Percentiles rank a stretch among this genome's conserved stretches.
Evolutionary conservation across 1,140 invertebrate genomes (phyloP).

Genomic region (Lepeophtheirus salmonis): DNA sequence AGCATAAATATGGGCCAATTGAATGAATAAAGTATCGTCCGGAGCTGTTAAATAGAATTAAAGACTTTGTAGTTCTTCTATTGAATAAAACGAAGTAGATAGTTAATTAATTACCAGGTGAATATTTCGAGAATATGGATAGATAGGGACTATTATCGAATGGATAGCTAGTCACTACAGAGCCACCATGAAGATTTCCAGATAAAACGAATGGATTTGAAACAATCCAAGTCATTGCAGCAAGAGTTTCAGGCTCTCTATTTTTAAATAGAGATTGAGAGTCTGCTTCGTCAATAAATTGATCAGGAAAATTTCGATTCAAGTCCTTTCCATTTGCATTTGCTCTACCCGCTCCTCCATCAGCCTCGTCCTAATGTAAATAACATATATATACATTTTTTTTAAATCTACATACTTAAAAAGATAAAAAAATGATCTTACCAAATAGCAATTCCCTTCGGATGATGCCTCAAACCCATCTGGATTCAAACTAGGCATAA

Average conservation of each 20-base stretch:
- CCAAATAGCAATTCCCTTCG: slow-evolving; percentile 32
- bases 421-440: slow-evolving; percentile 4
- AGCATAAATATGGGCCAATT: slow-evolving; percentile 61
- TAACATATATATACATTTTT: too few species aligned
- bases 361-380: not conserved
- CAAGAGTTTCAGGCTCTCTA: slow-evolving; percentile 70
- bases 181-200: slow-evolving; percentile 78
- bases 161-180: slow-evolving; percentile 75
- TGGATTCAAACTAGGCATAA: slow-evolving; percentile 81
- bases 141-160: slow-evolving; percentile 50
- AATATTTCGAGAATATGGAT: not conserved
- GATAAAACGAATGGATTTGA: slow-evolving; percentile 71
- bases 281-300: slow-evolving; percentile 37
- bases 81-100: too few species aligned
- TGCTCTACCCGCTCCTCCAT: slow-evolving; percentile 37
- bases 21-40: slow-evolving; percentile 64
- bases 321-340: slow-evolving; percentile 61
- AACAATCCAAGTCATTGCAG: slow-evolving; percentile 71
- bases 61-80: too few species aligned
- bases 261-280: slow-evolving; percentile 26
- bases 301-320: slow-evolving; percentile 74
- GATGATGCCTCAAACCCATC: slow-evolving; percentile 63
- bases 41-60: slow-evolving; percentile 52
- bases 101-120: too few species aligned
- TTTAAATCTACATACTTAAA: too few species aligned